phyloP scores from a whole-genome alignment of 2,797 vertebrate genomes.

The Pseudopleuronectes americanus region DNA sequence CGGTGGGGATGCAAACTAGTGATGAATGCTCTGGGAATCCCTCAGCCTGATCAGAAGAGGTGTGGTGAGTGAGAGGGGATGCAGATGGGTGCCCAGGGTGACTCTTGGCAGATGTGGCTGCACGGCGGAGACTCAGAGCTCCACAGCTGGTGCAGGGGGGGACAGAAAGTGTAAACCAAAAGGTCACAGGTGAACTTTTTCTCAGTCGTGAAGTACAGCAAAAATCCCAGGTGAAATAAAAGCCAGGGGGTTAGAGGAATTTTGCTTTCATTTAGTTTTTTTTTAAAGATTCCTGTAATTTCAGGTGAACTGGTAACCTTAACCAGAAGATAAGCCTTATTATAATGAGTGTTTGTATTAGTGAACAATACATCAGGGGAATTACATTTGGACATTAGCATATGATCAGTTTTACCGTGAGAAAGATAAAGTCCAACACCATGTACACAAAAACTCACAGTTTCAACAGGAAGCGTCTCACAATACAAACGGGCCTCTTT shows the following conservation, averaged over 20 bases:
- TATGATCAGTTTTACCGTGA: not conserved
- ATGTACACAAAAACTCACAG: not conserved
- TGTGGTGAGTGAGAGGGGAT: slow-evolving; percentile 38
- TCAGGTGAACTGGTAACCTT: slow-evolving; percentile 33
- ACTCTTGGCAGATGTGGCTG: slow-evolving; percentile 24
- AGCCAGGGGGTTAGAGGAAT: slow-evolving; percentile 14
- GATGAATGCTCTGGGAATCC: slow-evolving; percentile 69
- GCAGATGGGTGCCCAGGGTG: slow-evolving; percentile 34
- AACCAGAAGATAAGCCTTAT: slow-evolving; percentile 2
- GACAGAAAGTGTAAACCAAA: slow-evolving; percentile 64
- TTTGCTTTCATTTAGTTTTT: not conserved
- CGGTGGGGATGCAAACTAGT: slow-evolving; percentile 2
- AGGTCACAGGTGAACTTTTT: slow-evolving; percentile 61
- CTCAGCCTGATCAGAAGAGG: slow-evolving; percentile 57
- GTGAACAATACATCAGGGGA: not conserved
- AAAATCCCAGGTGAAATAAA: slow-evolving; percentile 57
- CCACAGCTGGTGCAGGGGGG: slow-evolving; percentile 60
- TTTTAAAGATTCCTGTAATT: slow-evolving; percentile 36
- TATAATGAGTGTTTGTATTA: not conserved
- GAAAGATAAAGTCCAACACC: not conserved
- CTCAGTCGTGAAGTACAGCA: slow-evolving; percentile 49
- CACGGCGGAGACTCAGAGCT: slow-evolving; percentile 11
- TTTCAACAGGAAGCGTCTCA: slow-evolving; percentile 28
- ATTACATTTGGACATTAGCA: not conserved
- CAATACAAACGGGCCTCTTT: slow-evolving; percentile 5